phyloP scores from a whole-genome alignment of 2,113 vertebrate species.

The Laticauda laticaudata region DNA sequence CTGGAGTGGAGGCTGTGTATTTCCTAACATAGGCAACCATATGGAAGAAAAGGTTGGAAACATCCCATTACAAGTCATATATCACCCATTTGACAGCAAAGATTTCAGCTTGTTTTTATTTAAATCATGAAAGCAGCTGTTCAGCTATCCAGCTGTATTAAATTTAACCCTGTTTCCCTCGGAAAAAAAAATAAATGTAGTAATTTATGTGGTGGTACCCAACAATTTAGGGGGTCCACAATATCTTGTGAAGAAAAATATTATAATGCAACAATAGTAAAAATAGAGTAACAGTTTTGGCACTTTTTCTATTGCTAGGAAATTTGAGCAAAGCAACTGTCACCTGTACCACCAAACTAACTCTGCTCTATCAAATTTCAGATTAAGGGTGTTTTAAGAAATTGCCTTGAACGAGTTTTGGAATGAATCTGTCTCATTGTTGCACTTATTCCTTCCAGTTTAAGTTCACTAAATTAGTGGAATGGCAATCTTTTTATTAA shows the following conservation, averaged over 20 bases:
- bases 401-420: slow-evolving; percentile 2
- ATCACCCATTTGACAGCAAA: slow-evolving; percentile 87
- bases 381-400: neutral
- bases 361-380: neutral
- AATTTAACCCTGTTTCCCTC: slow-evolving; percentile 78
- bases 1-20: slow-evolving; percentile 76
- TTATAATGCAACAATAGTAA: slow-evolving; percentile 42
- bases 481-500: slow-evolving; percentile 17
- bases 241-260: slow-evolving; percentile 68
- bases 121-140: slow-evolving; percentile 91
- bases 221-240: slow-evolving; percentile 52
- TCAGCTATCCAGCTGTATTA: slow-evolving; percentile 76
- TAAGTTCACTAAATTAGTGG: slow-evolving; percentile 24
- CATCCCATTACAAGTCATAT: slow-evolving; percentile 90
- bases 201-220: slow-evolving; percentile 66
- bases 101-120: slow-evolving; percentile 91
- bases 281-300: slow-evolving; percentile 41
- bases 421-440: slow-evolving; percentile 13
- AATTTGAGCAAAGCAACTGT: slow-evolving; percentile 11
- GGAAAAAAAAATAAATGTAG: slow-evolving; percentile 69
- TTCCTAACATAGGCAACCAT: slow-evolving; percentile 82
- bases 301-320: slow-evolving; percentile 34
- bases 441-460: slow-evolving; percentile 7
- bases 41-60: slow-evolving; percentile 88
- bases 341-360: neutral